A percentile compares a stretch with the other conserved stretches of the same genome.
Conservation (phyloP, 2,797 vertebrate genomes). For the Mareca penelope region DNA sequence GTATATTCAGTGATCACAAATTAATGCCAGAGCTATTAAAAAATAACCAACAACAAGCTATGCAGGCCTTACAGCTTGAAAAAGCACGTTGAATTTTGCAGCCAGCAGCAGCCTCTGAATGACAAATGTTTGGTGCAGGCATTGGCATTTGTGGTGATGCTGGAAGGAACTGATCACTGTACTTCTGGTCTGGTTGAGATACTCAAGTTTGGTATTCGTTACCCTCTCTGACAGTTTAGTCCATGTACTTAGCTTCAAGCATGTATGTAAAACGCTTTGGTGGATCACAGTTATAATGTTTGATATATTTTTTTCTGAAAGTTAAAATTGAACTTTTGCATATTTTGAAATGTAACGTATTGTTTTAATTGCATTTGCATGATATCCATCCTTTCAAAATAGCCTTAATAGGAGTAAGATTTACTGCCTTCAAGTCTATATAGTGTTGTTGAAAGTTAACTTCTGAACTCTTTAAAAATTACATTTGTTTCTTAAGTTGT, state of each 20-base stretch:
- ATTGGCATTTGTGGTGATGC: background rate
- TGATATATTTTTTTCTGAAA: background rate
- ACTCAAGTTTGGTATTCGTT: background rate
- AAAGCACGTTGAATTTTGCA: slow-evolving; percentile 7
- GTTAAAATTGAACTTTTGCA: slow-evolving; percentile 4
- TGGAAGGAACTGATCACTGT: background rate
- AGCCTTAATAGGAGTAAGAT: slow-evolving; percentile 42
- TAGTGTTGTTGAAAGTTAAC: slow-evolving; percentile 9
- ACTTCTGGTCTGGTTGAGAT: background rate
- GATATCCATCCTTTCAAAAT: slow-evolving; percentile 12
- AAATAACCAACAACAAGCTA: background rate
- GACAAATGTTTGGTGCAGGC: background rate
- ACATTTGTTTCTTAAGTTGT: slow-evolving; percentile 42
- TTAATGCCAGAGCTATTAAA: slow-evolving; percentile 21
- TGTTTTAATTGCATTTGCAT: slow-evolving; percentile 41
- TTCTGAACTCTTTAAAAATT: slow-evolving; percentile 20
- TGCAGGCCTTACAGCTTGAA: background rate
- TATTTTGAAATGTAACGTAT: slow-evolving; percentile 37
- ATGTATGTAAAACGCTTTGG: background rate
- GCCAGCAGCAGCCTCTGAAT: background rate
- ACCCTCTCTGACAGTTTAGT: background rate
- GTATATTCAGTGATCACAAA: background rate
- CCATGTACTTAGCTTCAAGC: background rate
- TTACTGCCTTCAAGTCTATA: slow-evolving; percentile 20
- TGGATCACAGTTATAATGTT: background rate